These are phyloP conservation scores for Drosophila borborema DNA, from an alignment of 2,888 invertebrate species.

Conservation along the genomic window DNA sequence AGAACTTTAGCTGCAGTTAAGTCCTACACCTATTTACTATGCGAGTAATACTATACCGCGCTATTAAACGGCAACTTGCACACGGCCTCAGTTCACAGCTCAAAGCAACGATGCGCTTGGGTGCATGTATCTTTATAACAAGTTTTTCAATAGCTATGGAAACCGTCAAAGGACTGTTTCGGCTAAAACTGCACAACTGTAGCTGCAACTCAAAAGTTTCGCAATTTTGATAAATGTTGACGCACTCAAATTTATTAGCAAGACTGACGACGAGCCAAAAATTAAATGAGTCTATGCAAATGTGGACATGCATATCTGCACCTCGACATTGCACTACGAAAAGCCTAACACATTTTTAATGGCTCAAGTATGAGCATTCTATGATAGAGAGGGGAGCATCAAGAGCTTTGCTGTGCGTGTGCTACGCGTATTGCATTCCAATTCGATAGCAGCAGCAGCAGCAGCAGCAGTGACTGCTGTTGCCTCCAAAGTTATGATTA, in stretches of 20 bases:
- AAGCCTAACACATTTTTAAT: conserved; percentile 72
- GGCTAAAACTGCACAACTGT: conserved; percentile 60
- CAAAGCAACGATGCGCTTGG: conserved; percentile 7
- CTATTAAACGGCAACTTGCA: not conserved
- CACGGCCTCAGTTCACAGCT: not conserved
- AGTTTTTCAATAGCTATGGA: conserved; percentile 25
- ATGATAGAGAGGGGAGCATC: conserved; percentile 8
- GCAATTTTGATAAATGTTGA: conserved; percentile 63
- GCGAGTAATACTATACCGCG: not conserved
- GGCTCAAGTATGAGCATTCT: conserved; percentile 40
- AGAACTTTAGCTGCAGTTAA: not conserved
- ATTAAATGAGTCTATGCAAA: conserved; percentile 46
- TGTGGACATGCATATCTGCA: conserved; percentile 20
- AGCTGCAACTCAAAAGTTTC: conserved; percentile 47
- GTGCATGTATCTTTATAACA: conserved; percentile 3
- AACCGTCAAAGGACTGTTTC: conserved; percentile 18
- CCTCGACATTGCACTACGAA: conserved; percentile 11
- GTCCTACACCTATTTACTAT: not conserved
- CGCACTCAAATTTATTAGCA: conserved; percentile 67
- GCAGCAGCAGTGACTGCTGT: conserved; percentile 36
- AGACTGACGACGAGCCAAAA: conserved; percentile 27
- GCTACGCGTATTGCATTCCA: conserved; percentile 43
- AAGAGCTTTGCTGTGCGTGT: not conserved
- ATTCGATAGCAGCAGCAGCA: conserved; percentile 25
- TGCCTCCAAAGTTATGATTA: conserved; percentile 78